Conservation (phyloP, 2,797 vertebrate genomes). For the Hippoglossus hippoglossus region DNA sequence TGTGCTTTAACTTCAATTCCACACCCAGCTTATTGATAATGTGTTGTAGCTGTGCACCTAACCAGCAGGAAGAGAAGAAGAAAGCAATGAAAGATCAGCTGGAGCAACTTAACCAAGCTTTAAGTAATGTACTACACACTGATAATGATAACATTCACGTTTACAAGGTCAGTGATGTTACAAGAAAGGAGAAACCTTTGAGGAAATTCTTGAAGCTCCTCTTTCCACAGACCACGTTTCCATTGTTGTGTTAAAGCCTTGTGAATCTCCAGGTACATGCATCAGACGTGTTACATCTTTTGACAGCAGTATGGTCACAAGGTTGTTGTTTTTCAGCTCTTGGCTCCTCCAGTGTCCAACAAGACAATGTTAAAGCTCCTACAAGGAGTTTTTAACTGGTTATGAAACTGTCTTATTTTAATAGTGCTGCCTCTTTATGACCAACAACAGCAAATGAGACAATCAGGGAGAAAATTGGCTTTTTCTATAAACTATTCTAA, state of each 20-base stretch:
- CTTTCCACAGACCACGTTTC: background rate
- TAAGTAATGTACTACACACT: slow-evolving; percentile 8
- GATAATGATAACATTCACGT: slow-evolving; percentile 5
- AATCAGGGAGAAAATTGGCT: too few species aligned
- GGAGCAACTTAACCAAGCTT: slow-evolving; percentile 14
- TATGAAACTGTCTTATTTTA: too few species aligned
- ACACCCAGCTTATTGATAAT: slow-evolving; percentile 28
- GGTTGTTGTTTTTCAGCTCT: background rate
- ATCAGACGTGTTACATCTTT: background rate
- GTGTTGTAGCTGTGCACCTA: slow-evolving; percentile 36
- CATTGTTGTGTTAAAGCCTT: slow-evolving; percentile 12
- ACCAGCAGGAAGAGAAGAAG: slow-evolving; percentile 7
- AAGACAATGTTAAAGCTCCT: background rate
- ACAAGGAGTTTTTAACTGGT: too few species aligned
- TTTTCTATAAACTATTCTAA: too few species aligned
- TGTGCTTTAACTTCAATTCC: slow-evolving; percentile 30
- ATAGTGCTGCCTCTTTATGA: too few species aligned
- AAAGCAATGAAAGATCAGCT: slow-evolving; percentile 30
- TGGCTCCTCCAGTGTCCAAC: slow-evolving; percentile 2
- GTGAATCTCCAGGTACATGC: background rate
- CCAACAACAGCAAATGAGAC: too few species aligned
- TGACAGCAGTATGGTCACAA: too few species aligned
- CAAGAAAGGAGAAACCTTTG: slow-evolving; percentile 9
- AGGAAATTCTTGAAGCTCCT: slow-evolving; percentile 5
- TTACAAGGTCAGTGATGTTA: slow-evolving; percentile 25